A percentile compares a stretch with the other conserved stretches of the same genome.
Evolutionary conservation across 2,797 vertebrate genomes (phyloP).

Genomic region (Coranthus polyacanthus): DNA sequence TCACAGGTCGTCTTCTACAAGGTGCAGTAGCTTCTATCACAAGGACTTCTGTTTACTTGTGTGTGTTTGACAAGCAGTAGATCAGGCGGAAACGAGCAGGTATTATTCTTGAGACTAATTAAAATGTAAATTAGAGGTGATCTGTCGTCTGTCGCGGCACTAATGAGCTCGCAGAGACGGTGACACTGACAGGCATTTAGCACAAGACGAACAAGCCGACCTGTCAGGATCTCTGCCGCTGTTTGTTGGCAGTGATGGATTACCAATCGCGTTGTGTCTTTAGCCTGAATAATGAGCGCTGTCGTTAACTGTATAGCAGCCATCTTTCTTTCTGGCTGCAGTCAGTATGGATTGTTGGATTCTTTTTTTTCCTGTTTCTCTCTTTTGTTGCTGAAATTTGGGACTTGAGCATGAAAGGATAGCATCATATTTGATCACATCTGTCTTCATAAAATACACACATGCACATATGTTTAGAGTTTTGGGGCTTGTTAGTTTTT

Average conservation of each 20-base stretch:
- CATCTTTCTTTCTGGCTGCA: slow-evolving; percentile 26
- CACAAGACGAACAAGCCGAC: slow-evolving; percentile 36
- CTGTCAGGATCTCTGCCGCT: slow-evolving; percentile 31
- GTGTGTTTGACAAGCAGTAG: slow-evolving; percentile 20
- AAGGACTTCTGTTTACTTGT: slow-evolving; percentile 16
- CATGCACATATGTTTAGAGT: too few species aligned
- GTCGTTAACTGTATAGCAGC: slow-evolving; percentile 18
- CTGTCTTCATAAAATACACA: too few species aligned
- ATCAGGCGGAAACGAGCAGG: neutral
- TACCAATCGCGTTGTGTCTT: slow-evolving; percentile 1
- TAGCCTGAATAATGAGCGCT: slow-evolving; percentile 42
- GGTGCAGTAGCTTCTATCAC: neutral
- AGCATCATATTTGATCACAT: too few species aligned
- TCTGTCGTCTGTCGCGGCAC: slow-evolving; percentile 9
- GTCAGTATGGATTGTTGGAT: neutral
- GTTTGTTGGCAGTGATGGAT: slow-evolving; percentile 18
- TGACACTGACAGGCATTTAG: slow-evolving; percentile 42
- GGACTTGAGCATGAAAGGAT: too few species aligned
- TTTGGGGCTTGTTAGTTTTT: too few species aligned
- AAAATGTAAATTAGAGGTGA: slow-evolving; percentile 36
- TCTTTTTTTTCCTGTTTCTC: neutral
- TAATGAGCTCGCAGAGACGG: slow-evolving; percentile 22
- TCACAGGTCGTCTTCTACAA: neutral
- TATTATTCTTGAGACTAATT: slow-evolving; percentile 11
- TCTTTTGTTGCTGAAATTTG: neutral